Evolutionary conservation across 2,888 invertebrate species (phyloP).

Genomic region (Prostheceraeus crozeri): DNA sequence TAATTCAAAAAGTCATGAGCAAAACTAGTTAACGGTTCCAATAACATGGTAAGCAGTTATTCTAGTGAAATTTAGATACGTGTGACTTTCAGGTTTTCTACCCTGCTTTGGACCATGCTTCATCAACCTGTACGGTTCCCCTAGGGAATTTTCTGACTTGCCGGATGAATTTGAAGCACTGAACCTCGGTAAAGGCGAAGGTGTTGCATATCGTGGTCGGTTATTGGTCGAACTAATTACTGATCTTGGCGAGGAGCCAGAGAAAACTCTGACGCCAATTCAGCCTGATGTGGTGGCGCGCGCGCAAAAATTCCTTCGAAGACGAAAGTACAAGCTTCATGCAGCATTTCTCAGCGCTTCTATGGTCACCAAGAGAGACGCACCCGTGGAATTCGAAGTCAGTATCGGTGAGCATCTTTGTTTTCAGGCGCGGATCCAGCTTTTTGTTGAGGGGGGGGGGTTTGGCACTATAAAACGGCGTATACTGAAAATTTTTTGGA

Average conservation of each 20-base stretch:
- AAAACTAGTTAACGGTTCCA: too few species aligned
- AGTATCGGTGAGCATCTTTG: too few species aligned
- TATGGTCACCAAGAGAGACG: constrained; percentile 56
- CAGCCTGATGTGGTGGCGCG: too few species aligned
- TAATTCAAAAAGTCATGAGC: too few species aligned
- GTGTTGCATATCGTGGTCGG: constrained; percentile 58
- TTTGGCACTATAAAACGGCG: too few species aligned
- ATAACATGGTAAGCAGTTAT: too few species aligned
- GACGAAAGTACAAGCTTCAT: constrained; percentile 57
- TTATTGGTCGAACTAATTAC: constrained; percentile 56
- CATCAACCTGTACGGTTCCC: constrained; percentile 59
- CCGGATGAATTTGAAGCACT: constrained; percentile 56
- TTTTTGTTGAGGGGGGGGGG: too few species aligned
- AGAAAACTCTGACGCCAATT: too few species aligned
- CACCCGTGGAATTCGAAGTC: constrained; percentile 59
- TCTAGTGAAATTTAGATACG: too few species aligned
- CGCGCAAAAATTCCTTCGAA: constrained; percentile 57
- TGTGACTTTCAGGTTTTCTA: constrained; percentile 58
- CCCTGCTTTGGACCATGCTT: constrained; percentile 59
- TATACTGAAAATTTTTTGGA: too few species aligned
- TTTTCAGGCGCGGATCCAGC: too few species aligned
- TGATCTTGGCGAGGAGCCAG: constrained; percentile 48
- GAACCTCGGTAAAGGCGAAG: constrained; percentile 57
- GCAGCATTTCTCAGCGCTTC: constrained; percentile 57
- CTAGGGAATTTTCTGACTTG: constrained; percentile 57